These are phyloP conservation scores for Alfaro cultratus DNA, from an alignment of 2,797 vertebrate genomes.

Conservation along the genomic window DNA sequence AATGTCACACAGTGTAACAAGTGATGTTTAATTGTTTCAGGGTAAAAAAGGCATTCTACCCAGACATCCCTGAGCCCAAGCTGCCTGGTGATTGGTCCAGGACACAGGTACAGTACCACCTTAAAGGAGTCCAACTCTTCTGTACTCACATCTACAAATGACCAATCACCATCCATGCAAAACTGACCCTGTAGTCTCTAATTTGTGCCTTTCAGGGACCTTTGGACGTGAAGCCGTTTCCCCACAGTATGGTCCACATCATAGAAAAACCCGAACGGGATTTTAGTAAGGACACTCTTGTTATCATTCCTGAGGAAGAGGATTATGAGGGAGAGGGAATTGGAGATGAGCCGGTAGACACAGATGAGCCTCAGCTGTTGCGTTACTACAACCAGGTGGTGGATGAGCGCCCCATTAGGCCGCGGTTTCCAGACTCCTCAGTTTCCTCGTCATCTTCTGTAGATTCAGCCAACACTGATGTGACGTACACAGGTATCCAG, in stretches of 20 bases:
- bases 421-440: constrained; percentile 67
- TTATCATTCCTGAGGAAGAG: constrained; percentile 77
- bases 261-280: constrained; percentile 81
- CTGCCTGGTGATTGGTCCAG: constrained; percentile 79
- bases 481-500: constrained; percentile 94
- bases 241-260: constrained; percentile 91
- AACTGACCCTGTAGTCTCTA: background rate
- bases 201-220: constrained; percentile 66
- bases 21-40: constrained; percentile 72
- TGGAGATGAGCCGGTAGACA: constrained; percentile 69
- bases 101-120: constrained; percentile 65
- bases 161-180: background rate
- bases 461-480: constrained; percentile 82
- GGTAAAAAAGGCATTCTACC: constrained; percentile 96
- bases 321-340: constrained; percentile 61
- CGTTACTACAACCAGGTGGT: constrained; percentile 83
- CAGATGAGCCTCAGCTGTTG: constrained; percentile 75
- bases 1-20: constrained; percentile 8
- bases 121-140: background rate
- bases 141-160: background rate
- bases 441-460: constrained; percentile 84
- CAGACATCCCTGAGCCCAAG: constrained; percentile 95
- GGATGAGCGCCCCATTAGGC: constrained; percentile 80
- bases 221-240: constrained; percentile 90
- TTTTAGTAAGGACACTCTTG: constrained; percentile 75